phyloP scores from a whole-genome alignment of 1,140 invertebrate species.

The Vanessa tameamea region DNA sequence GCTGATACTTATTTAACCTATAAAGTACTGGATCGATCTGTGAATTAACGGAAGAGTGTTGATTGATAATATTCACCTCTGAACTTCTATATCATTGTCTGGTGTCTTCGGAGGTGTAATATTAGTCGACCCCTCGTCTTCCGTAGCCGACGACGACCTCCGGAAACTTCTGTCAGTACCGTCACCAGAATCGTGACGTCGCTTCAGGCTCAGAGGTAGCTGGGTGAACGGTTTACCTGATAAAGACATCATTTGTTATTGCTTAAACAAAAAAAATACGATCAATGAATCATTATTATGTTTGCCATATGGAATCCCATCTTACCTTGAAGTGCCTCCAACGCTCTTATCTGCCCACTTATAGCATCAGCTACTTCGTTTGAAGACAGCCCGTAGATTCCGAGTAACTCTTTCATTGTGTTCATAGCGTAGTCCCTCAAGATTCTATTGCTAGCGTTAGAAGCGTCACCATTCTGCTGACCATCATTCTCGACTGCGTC shows the following conservation, averaged over 20 bases:
- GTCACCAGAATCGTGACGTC: constrained; percentile 69
- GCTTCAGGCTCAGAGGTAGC: constrained; percentile 67
- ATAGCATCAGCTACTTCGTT: constrained; percentile 83
- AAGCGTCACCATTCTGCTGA: constrained; percentile 72
- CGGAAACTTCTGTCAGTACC: constrained; percentile 62
- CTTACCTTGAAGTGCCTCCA: constrained; percentile 78
- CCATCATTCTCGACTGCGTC: constrained; percentile 57
- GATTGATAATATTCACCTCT: constrained; percentile 52
- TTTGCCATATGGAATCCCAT: not conserved
- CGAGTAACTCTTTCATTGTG: constrained; percentile 87
- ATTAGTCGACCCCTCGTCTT: constrained; percentile 74
- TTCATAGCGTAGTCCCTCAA: constrained; percentile 87
- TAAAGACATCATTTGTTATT: not conserved
- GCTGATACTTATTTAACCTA: too few relatives aligned
- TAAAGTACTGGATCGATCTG: too few relatives aligned
- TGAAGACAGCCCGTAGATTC: constrained; percentile 85
- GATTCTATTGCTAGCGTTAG: constrained; percentile 73
- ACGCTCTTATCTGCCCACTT: constrained; percentile 79
- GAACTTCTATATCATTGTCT: constrained; percentile 71
- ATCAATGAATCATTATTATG: too few relatives aligned
- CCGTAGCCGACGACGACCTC: constrained; percentile 73
- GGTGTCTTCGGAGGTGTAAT: constrained; percentile 76
- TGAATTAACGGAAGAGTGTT: too few relatives aligned
- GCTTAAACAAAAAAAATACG: too few relatives aligned
- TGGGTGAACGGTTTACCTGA: constrained; percentile 74